Base-by-base conservation (phyloP, 2,888 invertebrate genomes). In the Cordilura impudica region DNA sequence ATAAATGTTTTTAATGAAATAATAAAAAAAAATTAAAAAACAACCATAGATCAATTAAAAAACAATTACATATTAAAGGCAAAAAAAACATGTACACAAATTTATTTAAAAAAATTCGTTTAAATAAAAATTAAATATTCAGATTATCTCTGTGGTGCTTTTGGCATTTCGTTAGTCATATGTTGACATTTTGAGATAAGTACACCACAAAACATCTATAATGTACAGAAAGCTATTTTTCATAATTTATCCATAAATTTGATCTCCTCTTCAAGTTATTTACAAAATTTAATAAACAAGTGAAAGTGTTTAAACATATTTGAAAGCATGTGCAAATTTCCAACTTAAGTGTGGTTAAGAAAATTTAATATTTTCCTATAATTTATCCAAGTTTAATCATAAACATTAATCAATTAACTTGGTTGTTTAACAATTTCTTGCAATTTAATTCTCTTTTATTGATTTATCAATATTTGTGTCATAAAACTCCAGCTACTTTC, bases 221-320 rank as follows among this genome's bases (percentile, higher is more conserved):
- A n/a, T n/a, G n/a, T n/a, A n/a, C n/a, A n/a, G n/a, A n/a, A n/a
- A n/a, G n/a, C n/a, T n/a, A n/a, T 53, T 23, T 39, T 31, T 31
- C 31, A n/a, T 4, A 39, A 39, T n/a, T 39, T 39, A 39, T n/a
- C 6, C 3, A 26, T 26, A 26, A 26, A 26, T 26, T 47, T 10
- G 16, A 0, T 1, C 18, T 18, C 18, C 18, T 18, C 7, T 47
- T 47, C 18, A 16, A 8, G 10, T 43, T 18, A 18, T 47, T 6
- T 47, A 47, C 18, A 51, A 14, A 47, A 47, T 54, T 63, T 51
- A 47, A 47, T 54, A 49, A 49, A 58, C 31, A 69, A 73, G 78
- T 70, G 78, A 78, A 78, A 78, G 78, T 78, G 69, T 70, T 56
- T 69, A 51, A 74, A 19, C 49, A 43, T 47, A 21, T 35, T 47